Evolutionary conservation across 2,113 vertebrate species (phyloP), one percentile per base, ranked within the genome.

Genomic region (Anser brachyrhynchus): DNA sequence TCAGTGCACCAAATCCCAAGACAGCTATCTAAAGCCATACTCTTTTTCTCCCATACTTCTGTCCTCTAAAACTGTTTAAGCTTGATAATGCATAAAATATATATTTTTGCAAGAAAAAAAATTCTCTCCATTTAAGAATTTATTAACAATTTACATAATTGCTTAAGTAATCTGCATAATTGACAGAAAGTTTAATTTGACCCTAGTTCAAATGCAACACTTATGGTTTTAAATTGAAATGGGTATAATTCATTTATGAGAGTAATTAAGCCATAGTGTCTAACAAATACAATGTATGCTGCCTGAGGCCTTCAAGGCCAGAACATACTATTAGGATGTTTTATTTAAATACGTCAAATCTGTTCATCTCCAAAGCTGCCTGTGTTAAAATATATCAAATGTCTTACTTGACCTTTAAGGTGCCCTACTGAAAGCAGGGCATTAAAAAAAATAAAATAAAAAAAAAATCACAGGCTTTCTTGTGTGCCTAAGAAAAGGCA

Each of bases 221-320:
- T 98, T 98, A 98, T 67, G 97, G 97, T 98, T 98, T 98, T 98
- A 98, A 98, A 98, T 98, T 98, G 98, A 98, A 98, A 98, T 97
- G 96, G 97, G 96, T 98, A 98, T 98, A 97, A 98, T 98, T 98
- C 98, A 98, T 98, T 99, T 98, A 98, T 98, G 98, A 98, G 97
- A 98, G 98, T 98, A 98, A 98, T 98, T 98, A 98, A 98, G 98
- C 97, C 96, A 93, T 95, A 96, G 97, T 97, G 98, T 98, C 98
- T 98, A 98, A 98, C 98, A 98, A 98, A 98, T 98, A 98, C 98
- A 98, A 92, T 79, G 91, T 97, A 95, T 96, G 98, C 97, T 97
- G 98, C 98, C 97, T 93, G 96, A 97, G 98, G 98, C 98, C 98
- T 97, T 95, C 94, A 92, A 97, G 98, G 97, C 98, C 97, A 98